Evolutionary conservation across 2,113 vertebrate species (phyloP).

Genomic region (Acrocephalus kingi): DNA sequence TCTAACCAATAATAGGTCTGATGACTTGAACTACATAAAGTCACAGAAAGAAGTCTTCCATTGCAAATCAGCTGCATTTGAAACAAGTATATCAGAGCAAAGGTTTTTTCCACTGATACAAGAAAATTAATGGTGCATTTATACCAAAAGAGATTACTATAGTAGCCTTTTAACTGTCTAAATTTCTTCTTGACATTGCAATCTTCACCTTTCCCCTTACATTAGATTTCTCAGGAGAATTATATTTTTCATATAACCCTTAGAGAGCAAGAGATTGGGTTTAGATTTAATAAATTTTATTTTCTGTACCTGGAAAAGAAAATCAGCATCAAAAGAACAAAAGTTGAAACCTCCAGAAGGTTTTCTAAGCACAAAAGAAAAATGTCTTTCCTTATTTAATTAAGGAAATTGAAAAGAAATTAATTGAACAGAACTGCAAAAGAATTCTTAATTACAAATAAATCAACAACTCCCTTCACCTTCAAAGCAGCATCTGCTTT

Average conservation of each 20-base stretch:
- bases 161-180: background rate
- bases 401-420: background rate
- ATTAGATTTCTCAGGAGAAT: background rate
- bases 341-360: background rate
- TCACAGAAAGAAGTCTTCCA: background rate
- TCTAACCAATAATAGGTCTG: background rate
- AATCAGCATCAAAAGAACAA: background rate
- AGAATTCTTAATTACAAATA: background rate
- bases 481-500: conserved; percentile 7
- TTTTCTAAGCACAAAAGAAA: background rate
- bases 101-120: background rate
- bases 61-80: background rate
- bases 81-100: background rate
- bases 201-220: background rate
- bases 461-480: background rate
- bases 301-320: background rate
- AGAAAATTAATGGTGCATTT: background rate
- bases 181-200: background rate
- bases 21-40: background rate
- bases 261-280: background rate
- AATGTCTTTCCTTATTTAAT: background rate
- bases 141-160: background rate
- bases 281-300: background rate
- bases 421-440: background rate
- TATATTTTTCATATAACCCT: background rate